These are phyloP conservation scores for Aphelenchoides fujianensis DNA, from an alignment of 1,140 invertebrate species.

Conservation along the genomic window DNA sequence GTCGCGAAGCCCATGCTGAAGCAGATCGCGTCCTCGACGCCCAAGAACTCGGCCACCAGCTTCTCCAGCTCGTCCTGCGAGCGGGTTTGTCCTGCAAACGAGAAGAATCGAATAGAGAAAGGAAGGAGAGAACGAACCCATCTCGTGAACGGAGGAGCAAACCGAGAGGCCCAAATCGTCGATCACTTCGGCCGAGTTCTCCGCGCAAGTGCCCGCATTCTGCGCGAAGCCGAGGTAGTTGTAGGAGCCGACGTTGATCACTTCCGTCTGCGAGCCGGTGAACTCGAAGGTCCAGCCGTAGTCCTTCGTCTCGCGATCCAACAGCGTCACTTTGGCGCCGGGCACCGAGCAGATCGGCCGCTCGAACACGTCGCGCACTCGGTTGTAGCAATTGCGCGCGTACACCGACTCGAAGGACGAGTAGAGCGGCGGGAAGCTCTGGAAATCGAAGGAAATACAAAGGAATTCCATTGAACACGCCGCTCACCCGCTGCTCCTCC, in stretches of 20 bases:
- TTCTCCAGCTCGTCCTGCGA: slow-evolving; percentile 80
- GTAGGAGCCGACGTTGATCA: slow-evolving; percentile 68
- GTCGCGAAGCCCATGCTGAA: slow-evolving; percentile 99
- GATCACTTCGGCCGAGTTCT: slow-evolving; percentile 61
- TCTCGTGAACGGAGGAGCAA: slow-evolving; percentile 64
- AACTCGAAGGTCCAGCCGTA: slow-evolving; percentile 59
- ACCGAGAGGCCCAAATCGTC: slow-evolving; percentile 63
- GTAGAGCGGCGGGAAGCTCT: slow-evolving; percentile 67
- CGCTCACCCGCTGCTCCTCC: slow-evolving; percentile 37
- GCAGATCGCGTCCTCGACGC: slow-evolving; percentile 85
- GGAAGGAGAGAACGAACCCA: too few relatives aligned
- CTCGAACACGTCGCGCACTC: slow-evolving; percentile 66
- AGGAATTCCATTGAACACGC: not conserved
- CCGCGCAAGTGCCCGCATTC: slow-evolving; percentile 64
- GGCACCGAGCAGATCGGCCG: slow-evolving; percentile 54
- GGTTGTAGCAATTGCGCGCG: slow-evolving; percentile 65
- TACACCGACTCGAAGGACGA: slow-evolving; percentile 67
- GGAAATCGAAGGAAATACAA: slow-evolving; percentile 26
- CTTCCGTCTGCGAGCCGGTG: slow-evolving; percentile 63
- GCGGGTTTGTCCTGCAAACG: slow-evolving; percentile 70
- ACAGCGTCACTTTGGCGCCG: slow-evolving; percentile 38
- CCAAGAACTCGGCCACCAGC: slow-evolving; percentile 81
- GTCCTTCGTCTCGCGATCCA: slow-evolving; percentile 54
- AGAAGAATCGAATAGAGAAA: slow-evolving; percentile 33
- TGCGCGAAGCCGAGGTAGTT: slow-evolving; percentile 69